Percentiles rank a stretch among this genome's conserved stretches.
phyloP scores from a whole-genome alignment of 2,888 invertebrate genomes.

The Patella depressa region DNA sequence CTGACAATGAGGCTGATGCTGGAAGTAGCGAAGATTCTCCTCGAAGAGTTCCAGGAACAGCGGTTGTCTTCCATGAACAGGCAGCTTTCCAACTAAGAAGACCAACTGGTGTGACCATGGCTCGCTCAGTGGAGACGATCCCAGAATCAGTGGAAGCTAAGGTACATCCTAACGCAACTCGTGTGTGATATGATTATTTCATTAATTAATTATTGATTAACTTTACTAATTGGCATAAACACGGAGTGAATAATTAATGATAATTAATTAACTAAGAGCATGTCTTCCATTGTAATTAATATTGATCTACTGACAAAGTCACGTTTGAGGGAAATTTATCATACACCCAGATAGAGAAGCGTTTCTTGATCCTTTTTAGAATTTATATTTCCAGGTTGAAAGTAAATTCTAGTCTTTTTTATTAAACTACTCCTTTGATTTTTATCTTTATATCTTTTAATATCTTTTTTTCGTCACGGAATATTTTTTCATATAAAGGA shows the following conservation, averaged over 20 bases:
- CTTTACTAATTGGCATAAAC: no score
- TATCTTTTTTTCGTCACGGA: no score
- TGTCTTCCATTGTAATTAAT: no score
- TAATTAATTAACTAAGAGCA: no score
- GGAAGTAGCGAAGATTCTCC: slow-evolving; percentile 51
- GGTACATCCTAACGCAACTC: slow-evolving; percentile 43
- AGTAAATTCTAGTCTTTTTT: background rate
- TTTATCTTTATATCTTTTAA: background rate
- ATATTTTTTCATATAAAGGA: no score
- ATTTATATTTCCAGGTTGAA: no score
- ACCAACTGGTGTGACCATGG: slow-evolving; percentile 33
- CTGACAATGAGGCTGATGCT: slow-evolving; percentile 45
- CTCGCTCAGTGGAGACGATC: slow-evolving; percentile 58
- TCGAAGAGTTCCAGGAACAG: slow-evolving; percentile 31
- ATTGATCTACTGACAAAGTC: no score
- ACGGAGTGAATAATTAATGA: no score
- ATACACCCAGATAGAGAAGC: no score
- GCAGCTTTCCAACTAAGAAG: slow-evolving; percentile 36
- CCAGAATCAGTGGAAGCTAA: slow-evolving; percentile 56
- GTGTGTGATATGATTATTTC: slow-evolving; percentile 23
- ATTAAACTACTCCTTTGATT: background rate
- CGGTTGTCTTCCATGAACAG: slow-evolving; percentile 40
- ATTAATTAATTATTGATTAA: no score
- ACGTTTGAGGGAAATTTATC: no score
- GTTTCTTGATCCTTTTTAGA: no score